These are phyloP conservation scores for Patella pellucida DNA, from an alignment of 2,888 invertebrate species.

Conservation along the genomic window DNA sequence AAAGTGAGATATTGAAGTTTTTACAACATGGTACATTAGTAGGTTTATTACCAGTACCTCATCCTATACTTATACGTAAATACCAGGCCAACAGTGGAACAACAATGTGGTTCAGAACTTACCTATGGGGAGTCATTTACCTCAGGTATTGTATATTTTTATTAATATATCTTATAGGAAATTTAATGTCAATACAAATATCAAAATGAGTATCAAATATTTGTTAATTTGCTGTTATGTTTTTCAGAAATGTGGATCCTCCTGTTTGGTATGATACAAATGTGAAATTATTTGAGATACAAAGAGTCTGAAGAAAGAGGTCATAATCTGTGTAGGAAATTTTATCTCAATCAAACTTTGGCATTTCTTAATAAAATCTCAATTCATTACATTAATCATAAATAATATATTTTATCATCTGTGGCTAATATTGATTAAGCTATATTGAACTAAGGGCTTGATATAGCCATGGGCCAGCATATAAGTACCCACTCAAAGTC, in stretches of 20 bases:
- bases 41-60: conserved; percentile 96
- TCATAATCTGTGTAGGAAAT: too few relatives aligned
- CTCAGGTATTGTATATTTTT: conserved; percentile 78
- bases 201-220: not conserved
- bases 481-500: too few relatives aligned
- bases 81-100: conserved; percentile 99
- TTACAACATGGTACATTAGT: conserved; percentile 98
- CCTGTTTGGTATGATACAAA: conserved; percentile 99
- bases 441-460: too few relatives aligned
- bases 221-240: conserved; percentile 19
- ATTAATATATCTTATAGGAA: not conserved
- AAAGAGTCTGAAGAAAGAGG: conserved; percentile 72
- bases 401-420: too few relatives aligned
- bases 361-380: too few relatives aligned
- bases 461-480: too few relatives aligned
- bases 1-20: conserved; percentile 98
- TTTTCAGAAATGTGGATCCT: conserved; percentile 92
- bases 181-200: not conserved
- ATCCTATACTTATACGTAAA: conserved; percentile 98
- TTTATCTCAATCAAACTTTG: too few relatives aligned
- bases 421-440: too few relatives aligned
- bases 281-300: conserved; percentile 98
- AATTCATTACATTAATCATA: too few relatives aligned
- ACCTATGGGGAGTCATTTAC: conserved; percentile 99
- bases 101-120: conserved; percentile 99